A percentile compares a stretch with the other conserved stretches of the same genome.
phyloP scores from a whole-genome alignment of 1,140 invertebrate genomes.

The Eulimnadia texana region DNA sequence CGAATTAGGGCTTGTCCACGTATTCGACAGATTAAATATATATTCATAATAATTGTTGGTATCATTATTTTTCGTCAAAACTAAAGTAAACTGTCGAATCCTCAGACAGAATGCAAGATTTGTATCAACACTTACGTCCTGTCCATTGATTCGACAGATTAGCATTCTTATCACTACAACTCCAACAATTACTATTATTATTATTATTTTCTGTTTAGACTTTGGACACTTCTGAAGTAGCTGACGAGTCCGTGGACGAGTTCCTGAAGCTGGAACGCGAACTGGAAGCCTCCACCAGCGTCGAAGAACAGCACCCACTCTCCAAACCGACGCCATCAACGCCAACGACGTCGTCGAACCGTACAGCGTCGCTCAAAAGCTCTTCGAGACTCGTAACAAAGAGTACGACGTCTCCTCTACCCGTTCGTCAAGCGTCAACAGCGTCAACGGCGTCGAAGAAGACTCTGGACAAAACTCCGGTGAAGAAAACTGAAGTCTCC shows the following conservation, averaged over 20 bases:
- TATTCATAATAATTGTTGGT: too few species aligned
- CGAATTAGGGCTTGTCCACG: too few species aligned
- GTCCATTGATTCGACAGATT: background rate
- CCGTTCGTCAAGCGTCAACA: background rate
- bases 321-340: too few species aligned
- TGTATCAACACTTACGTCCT: background rate
- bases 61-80: too few species aligned
- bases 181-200: background rate
- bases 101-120: background rate
- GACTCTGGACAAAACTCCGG: background rate
- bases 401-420: background rate
- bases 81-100: too few species aligned
- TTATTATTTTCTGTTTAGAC: background rate
- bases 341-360: background rate
- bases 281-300: background rate
- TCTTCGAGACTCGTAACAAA: background rate
- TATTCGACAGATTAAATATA: too few species aligned
- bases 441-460: background rate
- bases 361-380: background rate
- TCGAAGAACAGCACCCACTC: background rate
- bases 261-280: constrained; percentile 1
- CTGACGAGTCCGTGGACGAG: background rate
- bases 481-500: background rate
- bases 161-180: background rate
- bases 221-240: background rate